Percentiles rank a stretch among this genome's conserved stretches.
These are phyloP conservation scores for Acestrorhynchus altus DNA, from an alignment of 2,797 vertebrate genomes.

Conservation along the genomic window DNA sequence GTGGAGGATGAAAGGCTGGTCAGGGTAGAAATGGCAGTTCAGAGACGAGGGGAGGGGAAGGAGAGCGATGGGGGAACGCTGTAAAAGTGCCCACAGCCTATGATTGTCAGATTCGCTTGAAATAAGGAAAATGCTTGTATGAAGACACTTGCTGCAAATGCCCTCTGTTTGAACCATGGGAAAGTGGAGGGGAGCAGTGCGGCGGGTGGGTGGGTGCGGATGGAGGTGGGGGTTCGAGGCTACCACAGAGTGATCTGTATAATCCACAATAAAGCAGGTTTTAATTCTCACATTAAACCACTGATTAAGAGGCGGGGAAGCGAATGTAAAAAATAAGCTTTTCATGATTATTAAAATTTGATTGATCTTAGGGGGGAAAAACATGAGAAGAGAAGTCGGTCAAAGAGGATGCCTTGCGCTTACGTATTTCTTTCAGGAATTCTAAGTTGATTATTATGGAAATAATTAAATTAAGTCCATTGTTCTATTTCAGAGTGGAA, in stretches of 20 bases:
- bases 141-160: slow-evolving; percentile 62
- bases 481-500: not conserved
- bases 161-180: slow-evolving; percentile 79
- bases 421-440: not conserved
- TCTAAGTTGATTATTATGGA: not conserved
- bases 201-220: too few species aligned
- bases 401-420: slow-evolving; percentile 7
- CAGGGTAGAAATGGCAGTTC: slow-evolving; percentile 68
- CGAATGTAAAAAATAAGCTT: slow-evolving; percentile 27
- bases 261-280: slow-evolving; percentile 66
- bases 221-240: slow-evolving; percentile 21
- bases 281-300: slow-evolving; percentile 49
- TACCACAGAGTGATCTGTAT: slow-evolving; percentile 69
- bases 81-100: slow-evolving; percentile 72
- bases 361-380: slow-evolving; percentile 18
- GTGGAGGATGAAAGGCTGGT: slow-evolving; percentile 73
- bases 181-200: slow-evolving; percentile 65
- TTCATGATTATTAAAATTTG: slow-evolving; percentile 24
- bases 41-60: slow-evolving; percentile 62
- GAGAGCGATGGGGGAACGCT: slow-evolving; percentile 61
- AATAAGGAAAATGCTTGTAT: slow-evolving; percentile 54
- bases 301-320: slow-evolving; percentile 45
- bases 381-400: not conserved
- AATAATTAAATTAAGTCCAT: too few species aligned
- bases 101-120: slow-evolving; percentile 71